Evolutionary conservation across 2,797 vertebrate species (phyloP).

Genomic region (Loriculus beryllinus): DNA sequence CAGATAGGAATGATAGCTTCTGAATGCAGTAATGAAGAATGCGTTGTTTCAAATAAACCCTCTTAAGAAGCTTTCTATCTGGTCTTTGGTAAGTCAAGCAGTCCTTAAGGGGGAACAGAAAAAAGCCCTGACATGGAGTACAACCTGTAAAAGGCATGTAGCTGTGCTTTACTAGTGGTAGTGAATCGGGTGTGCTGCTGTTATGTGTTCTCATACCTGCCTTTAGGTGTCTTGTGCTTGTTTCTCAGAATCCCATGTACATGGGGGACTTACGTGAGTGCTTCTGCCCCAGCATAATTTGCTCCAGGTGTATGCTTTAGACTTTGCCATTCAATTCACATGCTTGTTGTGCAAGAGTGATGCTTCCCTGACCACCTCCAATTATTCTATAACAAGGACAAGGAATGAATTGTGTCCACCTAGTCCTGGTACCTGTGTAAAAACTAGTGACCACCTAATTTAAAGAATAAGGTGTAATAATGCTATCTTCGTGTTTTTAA

Average conservation of each 20-base stretch:
- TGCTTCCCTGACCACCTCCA: neutral
- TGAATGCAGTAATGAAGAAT: neutral
- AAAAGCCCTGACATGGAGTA: neutral
- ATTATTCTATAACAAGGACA: neutral
- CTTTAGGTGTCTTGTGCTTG: neutral
- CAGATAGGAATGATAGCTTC: neutral
- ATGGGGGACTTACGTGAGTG: neutral
- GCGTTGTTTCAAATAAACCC: neutral
- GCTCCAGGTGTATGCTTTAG: neutral
- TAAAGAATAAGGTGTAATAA: neutral
- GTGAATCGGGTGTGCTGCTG: neutral
- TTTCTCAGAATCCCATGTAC: neutral
- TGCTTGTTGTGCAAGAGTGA: rapidly evolving
- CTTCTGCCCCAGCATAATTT: neutral
- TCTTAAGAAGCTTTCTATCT: neutral
- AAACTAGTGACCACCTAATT: neutral
- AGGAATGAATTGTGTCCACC: neutral
- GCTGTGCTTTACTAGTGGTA: neutral
- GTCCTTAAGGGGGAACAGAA: neutral
- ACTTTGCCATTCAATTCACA: rapidly evolving
- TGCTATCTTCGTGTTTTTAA: neutral
- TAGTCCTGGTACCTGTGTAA: neutral
- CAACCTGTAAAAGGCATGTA: neutral
- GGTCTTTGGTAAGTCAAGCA: neutral
- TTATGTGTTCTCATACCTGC: neutral